Percentiles rank a stretch among this genome's conserved stretches.
These are phyloP conservation scores for Okapia johnstoni DNA, from an alignment of 2,113 vertebrate species.

Conservation along the genomic window DNA sequence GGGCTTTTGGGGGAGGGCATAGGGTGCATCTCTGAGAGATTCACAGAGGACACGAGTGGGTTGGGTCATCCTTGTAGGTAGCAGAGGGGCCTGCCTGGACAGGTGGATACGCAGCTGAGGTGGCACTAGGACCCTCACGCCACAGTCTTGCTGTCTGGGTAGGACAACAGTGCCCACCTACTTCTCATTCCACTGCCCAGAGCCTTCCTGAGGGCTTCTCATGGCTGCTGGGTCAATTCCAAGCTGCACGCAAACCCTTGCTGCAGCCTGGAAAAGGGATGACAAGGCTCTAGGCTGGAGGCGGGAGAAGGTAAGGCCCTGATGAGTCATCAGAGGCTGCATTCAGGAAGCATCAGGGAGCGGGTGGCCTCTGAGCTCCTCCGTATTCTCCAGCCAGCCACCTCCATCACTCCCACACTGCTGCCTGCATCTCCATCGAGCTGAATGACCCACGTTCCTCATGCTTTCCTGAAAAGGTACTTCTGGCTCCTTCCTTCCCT, in stretches of 20 bases:
- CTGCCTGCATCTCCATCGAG: background rate
- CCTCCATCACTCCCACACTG: fast-evolving
- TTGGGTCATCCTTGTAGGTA: too few species aligned
- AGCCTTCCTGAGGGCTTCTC: background rate
- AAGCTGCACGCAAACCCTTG: fast-evolving
- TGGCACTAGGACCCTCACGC: background rate
- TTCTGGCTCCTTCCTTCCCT: background rate
- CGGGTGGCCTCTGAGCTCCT: background rate
- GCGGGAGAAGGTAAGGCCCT: too few species aligned
- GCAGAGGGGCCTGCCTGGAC: background rate
- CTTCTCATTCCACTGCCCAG: background rate
- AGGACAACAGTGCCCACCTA: too few species aligned
- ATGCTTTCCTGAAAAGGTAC: background rate
- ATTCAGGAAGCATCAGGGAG: background rate
- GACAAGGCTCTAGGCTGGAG: background rate
- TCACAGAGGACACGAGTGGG: fast-evolving
- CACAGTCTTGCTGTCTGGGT: background rate
- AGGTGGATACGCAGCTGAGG: fast-evolving
- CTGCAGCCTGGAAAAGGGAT: background rate
- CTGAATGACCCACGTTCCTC: background rate
- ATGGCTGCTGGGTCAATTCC: background rate
- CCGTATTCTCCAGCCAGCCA: background rate
- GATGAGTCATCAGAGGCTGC: background rate
- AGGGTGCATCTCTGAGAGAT: background rate
- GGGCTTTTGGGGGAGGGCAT: background rate